Evolutionary conservation across 2,797 vertebrate species (phyloP).

Genomic region (Lepus townsendii): DNA sequence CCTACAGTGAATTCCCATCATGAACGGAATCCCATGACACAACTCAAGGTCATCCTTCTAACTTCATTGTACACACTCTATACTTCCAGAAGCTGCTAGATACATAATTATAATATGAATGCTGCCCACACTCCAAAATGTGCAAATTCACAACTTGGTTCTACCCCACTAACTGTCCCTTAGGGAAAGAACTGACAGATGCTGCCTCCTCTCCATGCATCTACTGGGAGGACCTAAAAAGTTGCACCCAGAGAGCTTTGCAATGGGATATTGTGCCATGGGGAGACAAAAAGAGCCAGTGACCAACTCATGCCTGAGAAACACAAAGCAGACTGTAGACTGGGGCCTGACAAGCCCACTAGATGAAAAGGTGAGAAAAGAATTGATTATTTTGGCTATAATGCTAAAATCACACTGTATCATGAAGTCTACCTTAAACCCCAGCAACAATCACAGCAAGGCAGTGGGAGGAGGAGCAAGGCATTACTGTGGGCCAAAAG

Average conservation of each 20-base stretch:
- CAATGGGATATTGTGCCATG: background rate
- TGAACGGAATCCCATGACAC: background rate
- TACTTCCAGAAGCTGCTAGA: background rate
- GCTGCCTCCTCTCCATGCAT: background rate
- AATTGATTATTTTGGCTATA: background rate
- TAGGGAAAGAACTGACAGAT: background rate
- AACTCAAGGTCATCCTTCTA: background rate
- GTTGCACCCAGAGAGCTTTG: background rate
- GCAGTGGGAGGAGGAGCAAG: fast-evolving
- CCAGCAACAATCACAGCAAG: background rate
- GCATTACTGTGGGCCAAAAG: background rate
- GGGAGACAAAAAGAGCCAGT: background rate
- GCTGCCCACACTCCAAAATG: background rate
- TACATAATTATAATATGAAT: background rate
- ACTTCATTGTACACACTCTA: background rate
- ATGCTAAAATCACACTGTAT: background rate
- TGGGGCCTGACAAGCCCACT: background rate
- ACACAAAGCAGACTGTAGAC: background rate
- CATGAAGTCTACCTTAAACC: background rate
- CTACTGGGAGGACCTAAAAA: background rate
- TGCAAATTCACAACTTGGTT: background rate
- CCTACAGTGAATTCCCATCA: background rate
- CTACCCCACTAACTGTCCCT: background rate
- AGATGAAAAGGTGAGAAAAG: background rate
- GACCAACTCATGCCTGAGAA: background rate